phyloP scores from a whole-genome alignment of 2,113 vertebrate genomes.

The Albula glossodonta region DNA sequence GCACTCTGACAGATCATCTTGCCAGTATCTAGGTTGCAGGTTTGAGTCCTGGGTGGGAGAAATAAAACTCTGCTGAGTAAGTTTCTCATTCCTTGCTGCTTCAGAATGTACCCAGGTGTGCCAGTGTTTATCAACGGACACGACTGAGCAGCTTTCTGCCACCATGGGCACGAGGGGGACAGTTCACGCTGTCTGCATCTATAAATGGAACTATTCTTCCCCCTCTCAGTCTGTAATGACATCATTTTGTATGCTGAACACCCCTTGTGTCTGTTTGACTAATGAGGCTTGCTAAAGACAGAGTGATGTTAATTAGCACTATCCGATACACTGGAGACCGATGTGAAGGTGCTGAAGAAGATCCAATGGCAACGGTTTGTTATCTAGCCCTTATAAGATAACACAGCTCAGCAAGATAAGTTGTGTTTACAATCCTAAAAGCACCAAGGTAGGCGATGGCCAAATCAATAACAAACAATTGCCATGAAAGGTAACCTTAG shows the following conservation, averaged over 20 bases:
- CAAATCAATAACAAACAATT: background rate
- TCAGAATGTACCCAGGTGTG: background rate
- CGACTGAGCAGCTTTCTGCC: background rate
- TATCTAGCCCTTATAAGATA: conserved; percentile 1
- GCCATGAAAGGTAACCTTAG: background rate
- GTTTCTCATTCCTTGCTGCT: background rate
- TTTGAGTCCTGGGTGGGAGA: background rate
- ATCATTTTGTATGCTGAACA: conserved; percentile 6
- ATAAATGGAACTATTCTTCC: background rate
- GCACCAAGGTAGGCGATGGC: background rate
- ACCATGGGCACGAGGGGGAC: background rate
- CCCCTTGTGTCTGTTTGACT: background rate
- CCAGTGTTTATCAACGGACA: background rate
- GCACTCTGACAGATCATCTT: background rate
- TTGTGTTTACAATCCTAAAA: conserved; percentile 12
- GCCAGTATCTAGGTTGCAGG: background rate
- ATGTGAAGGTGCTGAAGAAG: background rate
- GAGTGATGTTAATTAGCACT: conserved; percentile 8
- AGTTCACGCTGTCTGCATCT: background rate
- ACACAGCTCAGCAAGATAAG: background rate
- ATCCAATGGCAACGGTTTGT: background rate
- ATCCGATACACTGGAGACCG: background rate
- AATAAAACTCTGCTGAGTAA: background rate
- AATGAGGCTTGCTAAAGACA: conserved; percentile 15
- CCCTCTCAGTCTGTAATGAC: background rate